Evolutionary conservation across 1,140 invertebrate species (phyloP), one percentile per base, ranked within the genome.

Genomic region (Linepithema humile): DNA sequence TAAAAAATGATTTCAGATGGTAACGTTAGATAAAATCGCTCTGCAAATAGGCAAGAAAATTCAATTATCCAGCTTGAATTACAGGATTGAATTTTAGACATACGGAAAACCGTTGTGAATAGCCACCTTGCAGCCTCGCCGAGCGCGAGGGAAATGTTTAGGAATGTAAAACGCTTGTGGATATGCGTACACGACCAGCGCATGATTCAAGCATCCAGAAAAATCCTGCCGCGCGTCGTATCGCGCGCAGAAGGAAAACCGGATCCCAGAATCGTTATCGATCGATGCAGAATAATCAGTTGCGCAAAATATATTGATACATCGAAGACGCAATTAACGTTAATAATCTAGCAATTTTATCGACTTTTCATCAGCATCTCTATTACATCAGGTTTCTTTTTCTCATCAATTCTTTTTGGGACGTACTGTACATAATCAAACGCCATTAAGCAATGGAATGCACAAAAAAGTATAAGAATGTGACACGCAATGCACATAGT

Each of bases 141-240:
- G 48, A 38, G 62, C 45, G n/a, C 40, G 26, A 69, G 26, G 43
- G 43, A 80, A 70, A 80, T 55, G 64, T 80, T 57, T 55, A 43
- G 75, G 75, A 80, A 70, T 80, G 64, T 70, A 80, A 69, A 80
- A 69, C 64, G 64, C 65, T 69, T 20, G 12, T 40, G 75, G 48
- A 70, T 70, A 70, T 32, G 17, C 26, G 48, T 38, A n/a, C 23
- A 50, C 48, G 35, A 40, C 35, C 64, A 43, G 64, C 64, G 64
- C 75, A 80, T 80, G 75, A 80, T 70, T 69, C 62, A 80, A 69
- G 64, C 64, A 80, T 80, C 17, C 45, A 43, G 64, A 80, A 80
- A 80, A 80, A 70, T 55, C 29, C 38, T 69, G 23, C 50, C 45
- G 45, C 29, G 20, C 45, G 74, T 78, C 43, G 45, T 78, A 38